Base-by-base conservation (phyloP, 2,888 invertebrate species). In the Pterobdella sp. region DNA sequence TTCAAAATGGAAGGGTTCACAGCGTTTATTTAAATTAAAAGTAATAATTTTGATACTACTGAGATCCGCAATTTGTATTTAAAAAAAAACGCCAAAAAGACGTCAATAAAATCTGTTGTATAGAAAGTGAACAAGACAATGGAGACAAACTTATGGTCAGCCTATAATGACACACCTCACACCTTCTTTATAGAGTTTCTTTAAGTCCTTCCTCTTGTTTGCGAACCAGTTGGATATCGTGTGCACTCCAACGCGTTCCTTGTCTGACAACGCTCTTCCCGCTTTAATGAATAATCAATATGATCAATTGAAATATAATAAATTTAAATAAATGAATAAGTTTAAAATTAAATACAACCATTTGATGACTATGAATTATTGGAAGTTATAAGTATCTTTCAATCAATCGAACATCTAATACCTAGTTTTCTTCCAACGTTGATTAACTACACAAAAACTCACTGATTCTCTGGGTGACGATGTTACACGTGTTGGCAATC, bases 221-320 rank as follows among this genome's bases (percentile, higher is more conserved):
- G 85, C 84, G 79, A 86, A 86, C 86, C 86, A 86, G 78, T 85
- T 86, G 73, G 84, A 82, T 34, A 86, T 84, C 60, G 84, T 82
- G 37, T 85, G 84, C 72, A 84, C 81, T 1, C 85, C 83, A 7
- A 86, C 85, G 70, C 82, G 80, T 76, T 86, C 86, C 72, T 79
- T 79, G 66, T 83, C 83, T 10, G 79, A 77, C 73, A 83, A 75
- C 37, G 77, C 76, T 63, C 81, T 82, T 75, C 82, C 79, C 73
- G 78, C 73, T 77, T 67, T 22, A 63, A n/a, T n/a, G n/a, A n/a
- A n/a, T n/a, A n/a, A n/a, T n/a, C n/a, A n/a, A n/a, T n/a, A n/a
- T n/a, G n/a, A n/a, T n/a, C n/a, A n/a, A n/a, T n/a, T n/a, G n/a
- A n/a, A n/a, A n/a, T n/a, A n/a, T n/a, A n/a, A n/a, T n/a, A n/a